phyloP scores from a whole-genome alignment of 1,140 invertebrate genomes.

The Vollenhovia emeryi region DNA sequence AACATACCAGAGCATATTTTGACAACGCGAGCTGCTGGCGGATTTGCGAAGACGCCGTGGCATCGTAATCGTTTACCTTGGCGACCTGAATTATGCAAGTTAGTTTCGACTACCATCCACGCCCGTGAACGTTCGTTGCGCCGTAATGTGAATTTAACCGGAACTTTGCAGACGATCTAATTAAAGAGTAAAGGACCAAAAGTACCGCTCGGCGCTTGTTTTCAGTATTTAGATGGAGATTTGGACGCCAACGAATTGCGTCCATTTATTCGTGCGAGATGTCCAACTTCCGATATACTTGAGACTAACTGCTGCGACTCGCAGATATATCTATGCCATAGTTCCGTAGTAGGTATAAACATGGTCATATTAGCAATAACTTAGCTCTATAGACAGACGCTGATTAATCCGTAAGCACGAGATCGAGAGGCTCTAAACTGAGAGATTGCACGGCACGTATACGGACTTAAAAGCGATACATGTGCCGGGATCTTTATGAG shows the following conservation, averaged over 20 bases:
- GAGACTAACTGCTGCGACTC: background rate
- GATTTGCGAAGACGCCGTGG: constrained; percentile 24
- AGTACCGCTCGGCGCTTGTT: constrained; percentile 10
- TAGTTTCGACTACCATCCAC: constrained; percentile 16
- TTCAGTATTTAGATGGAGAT: constrained; percentile 24
- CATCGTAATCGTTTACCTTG: constrained; percentile 38
- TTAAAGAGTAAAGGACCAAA: constrained; percentile 44
- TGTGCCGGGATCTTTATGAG: constrained; percentile 3
- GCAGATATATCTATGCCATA: background rate
- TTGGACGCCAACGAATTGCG: background rate
- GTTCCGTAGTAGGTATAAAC: background rate
- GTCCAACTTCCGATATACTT: background rate
- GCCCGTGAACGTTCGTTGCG: constrained; percentile 5
- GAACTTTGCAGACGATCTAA: constrained; percentile 50
- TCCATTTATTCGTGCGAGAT: background rate
- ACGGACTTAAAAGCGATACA: constrained; percentile 27
- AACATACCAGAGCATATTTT: constrained; percentile 26
- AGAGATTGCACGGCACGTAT: constrained; percentile 25
- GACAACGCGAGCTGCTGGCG: background rate
- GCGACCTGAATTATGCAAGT: constrained; percentile 49
- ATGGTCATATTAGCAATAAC: background rate
- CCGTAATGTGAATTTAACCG: constrained; percentile 48
- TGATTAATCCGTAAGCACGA: background rate
- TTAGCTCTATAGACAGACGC: background rate
- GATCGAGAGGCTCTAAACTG: background rate